Evolutionary conservation across 2,113 vertebrate genomes (phyloP).

Genomic region (Leptobrachium ailaonicum): DNA sequence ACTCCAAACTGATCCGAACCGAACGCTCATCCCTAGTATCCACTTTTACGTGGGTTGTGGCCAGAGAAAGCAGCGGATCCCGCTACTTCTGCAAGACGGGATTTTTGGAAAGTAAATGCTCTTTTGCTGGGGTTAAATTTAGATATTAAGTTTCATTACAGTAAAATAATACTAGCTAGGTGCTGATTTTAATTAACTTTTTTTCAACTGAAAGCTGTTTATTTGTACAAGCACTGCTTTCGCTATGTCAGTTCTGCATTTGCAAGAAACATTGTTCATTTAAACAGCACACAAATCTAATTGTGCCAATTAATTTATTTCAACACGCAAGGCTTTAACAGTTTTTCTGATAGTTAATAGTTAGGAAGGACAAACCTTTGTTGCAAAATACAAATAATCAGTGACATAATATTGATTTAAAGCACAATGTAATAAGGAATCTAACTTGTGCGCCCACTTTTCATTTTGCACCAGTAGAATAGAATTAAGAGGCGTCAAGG

Average conservation of each 20-base stretch:
- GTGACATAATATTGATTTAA: not conserved
- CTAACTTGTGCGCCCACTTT: too few species aligned
- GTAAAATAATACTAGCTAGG: too few species aligned
- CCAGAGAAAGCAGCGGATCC: too few species aligned
- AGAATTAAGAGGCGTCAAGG: not conserved
- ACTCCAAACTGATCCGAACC: too few species aligned
- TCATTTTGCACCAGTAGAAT: not conserved
- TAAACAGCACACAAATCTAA: not conserved
- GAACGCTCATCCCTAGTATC: too few species aligned
- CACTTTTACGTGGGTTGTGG: too few species aligned
- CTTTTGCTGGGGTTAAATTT: too few species aligned
- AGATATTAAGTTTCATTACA: too few species aligned
- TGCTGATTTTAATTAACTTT: not conserved
- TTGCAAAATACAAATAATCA: not conserved
- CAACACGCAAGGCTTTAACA: not conserved
- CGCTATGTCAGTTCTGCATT: not conserved
- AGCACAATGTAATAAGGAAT: too few species aligned
- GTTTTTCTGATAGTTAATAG: not conserved
- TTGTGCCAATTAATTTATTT: not conserved
- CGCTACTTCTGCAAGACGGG: too few species aligned
- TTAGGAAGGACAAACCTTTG: constrained; percentile 1
- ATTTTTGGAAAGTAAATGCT: too few species aligned
- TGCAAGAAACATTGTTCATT: not conserved
- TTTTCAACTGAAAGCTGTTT: not conserved
- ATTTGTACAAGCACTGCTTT: not conserved